phyloP scores from a whole-genome alignment of 2,113 vertebrate genomes.

The Chionis minor region DNA sequence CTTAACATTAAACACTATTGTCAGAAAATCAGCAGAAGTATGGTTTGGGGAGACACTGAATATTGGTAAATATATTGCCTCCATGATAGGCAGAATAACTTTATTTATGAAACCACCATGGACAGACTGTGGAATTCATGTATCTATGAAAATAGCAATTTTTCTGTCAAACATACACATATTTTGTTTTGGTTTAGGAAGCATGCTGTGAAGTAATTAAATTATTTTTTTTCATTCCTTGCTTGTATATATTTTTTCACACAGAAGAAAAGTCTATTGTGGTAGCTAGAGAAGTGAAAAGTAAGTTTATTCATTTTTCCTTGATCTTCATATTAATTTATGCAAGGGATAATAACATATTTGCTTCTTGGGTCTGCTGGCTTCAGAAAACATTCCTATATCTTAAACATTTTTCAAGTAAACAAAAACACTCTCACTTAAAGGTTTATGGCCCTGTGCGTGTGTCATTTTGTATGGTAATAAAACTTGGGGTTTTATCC shows the following conservation, averaged over 20 bases:
- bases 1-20: neutral
- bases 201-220: neutral
- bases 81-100: neutral
- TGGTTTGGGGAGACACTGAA: neutral
- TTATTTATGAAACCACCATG: neutral
- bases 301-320: slow-evolving; percentile 46
- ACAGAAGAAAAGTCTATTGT: slow-evolving; percentile 54
- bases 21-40: neutral
- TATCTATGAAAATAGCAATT: neutral
- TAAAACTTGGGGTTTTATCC: neutral
- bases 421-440: neutral
- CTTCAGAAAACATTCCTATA: slow-evolving; percentile 6
- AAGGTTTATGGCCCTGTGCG: neutral
- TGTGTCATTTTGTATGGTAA: neutral
- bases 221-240: slow-evolving; percentile 12
- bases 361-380: neutral
- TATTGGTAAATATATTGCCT: neutral
- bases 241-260: slow-evolving; percentile 28
- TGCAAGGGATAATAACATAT: slow-evolving; percentile 23
- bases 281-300: slow-evolving; percentile 45
- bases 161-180: neutral
- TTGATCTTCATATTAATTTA: slow-evolving; percentile 51
- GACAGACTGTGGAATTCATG: neutral
- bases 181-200: neutral
- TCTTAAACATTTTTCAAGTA: neutral